A percentile compares a stretch with the other conserved stretches of the same genome.
Evolutionary conservation across 2,797 vertebrate species (phyloP).

Genomic region (Crypturellus tataupa): DNA sequence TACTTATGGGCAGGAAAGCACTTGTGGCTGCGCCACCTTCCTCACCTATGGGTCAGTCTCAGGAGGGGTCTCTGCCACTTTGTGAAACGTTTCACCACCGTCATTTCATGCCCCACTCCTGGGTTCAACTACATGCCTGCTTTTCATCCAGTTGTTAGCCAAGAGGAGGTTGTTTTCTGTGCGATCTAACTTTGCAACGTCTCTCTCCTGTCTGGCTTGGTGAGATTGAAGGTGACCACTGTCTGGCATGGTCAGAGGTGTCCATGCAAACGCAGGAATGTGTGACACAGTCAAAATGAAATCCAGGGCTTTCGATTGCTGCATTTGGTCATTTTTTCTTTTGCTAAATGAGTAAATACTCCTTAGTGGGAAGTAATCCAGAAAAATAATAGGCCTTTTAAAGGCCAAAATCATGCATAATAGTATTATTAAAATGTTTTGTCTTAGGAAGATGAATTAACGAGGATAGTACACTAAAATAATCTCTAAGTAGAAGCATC

Average conservation of each 20-base stretch:
- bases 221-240: conserved; percentile 45
- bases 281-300: conserved; percentile 31
- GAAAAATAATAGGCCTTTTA: neutral
- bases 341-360: conserved; percentile 36
- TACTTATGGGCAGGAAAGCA: neutral
- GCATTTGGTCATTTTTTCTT: conserved; percentile 32
- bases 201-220: conserved; percentile 22
- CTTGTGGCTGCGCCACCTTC: rapidly evolving
- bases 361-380: conserved; percentile 30
- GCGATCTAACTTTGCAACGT: conserved; percentile 51
- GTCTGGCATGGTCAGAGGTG: neutral
- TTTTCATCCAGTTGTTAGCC: neutral
- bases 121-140: neutral
- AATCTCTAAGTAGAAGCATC: conserved; percentile 35
- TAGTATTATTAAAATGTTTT: conserved; percentile 39
- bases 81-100: neutral
- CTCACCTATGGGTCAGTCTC: rapidly evolving
- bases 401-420: conserved; percentile 35
- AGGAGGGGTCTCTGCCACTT: neutral
- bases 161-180: neutral
- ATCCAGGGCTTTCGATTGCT: conserved; percentile 33
- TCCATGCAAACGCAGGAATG: neutral
- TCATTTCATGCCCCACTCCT: neutral
- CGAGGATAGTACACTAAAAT: conserved; percentile 54
- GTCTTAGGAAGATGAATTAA: conserved; percentile 62